Evolutionary conservation across 2,113 vertebrate genomes (phyloP).

Genomic region (Monopterus albus): DNA sequence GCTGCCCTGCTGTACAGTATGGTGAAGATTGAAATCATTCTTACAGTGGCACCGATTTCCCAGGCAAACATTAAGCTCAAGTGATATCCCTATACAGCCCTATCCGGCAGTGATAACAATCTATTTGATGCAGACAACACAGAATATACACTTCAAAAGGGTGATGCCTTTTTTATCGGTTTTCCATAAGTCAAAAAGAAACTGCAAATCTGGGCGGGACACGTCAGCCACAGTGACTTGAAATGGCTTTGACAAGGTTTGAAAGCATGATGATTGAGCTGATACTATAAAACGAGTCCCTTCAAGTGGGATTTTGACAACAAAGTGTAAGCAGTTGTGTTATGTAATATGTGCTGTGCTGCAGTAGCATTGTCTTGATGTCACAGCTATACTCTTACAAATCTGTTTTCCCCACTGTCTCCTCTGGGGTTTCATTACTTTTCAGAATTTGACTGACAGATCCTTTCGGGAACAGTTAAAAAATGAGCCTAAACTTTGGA

Average conservation of each 20-base stretch:
- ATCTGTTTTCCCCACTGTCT: constrained; percentile 18
- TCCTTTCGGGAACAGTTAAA: constrained; percentile 49
- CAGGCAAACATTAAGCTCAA: constrained; percentile 37
- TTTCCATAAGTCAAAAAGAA: constrained; percentile 32
- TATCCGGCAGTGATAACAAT: constrained; percentile 22
- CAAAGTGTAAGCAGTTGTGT: constrained; percentile 27
- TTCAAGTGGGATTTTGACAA: constrained; percentile 56
- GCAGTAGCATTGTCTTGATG: constrained; percentile 52
- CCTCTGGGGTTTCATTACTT: constrained; percentile 58
- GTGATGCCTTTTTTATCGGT: background rate
- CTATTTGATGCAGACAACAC: constrained; percentile 26
- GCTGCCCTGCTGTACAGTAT: constrained; percentile 7
- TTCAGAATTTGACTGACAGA: constrained; percentile 57
- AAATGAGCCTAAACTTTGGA: constrained; percentile 54
- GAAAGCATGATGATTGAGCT: constrained; percentile 14
- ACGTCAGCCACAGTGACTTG: constrained; percentile 30
- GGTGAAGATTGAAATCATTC: constrained; percentile 30
- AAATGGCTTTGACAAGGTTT: constrained; percentile 34
- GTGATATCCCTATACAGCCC: constrained; percentile 14
- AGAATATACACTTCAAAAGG: background rate
- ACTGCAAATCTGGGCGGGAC: constrained; percentile 16
- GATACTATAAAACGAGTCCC: constrained; percentile 44
- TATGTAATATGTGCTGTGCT: constrained; percentile 42
- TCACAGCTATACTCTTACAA: constrained; percentile 24
- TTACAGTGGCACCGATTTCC: constrained; percentile 20